Evolutionary conservation across 2,888 invertebrate species (phyloP), one percentile per base, ranked within the genome.

Genomic region (Eurytoma adleriae): DNA sequence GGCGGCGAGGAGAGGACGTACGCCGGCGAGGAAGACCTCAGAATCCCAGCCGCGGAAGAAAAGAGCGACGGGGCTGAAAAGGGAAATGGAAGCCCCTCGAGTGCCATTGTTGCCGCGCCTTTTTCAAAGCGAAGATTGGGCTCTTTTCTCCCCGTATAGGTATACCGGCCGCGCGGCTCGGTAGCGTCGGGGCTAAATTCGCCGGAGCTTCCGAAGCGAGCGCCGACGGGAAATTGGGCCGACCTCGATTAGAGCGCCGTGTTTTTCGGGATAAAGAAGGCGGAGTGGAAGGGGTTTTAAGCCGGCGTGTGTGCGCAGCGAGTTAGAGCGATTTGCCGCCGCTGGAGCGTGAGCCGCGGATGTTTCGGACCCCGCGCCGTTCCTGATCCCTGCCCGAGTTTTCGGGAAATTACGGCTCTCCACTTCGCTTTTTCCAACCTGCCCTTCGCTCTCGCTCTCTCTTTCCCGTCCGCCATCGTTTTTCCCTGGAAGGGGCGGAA

Each of bases 11-110:
- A 66, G 54, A 62, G 40, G 48, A 54, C 54, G 40, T 18, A 54
- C 54, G 54, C 54, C 14, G 14, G 14, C 54, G 4, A 13, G 54
- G 13, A 54, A 54, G 54, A n/a, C 54, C 54, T 13, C 54, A 40
- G 40, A 40, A 40, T 40, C n/a, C 54, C 54, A 16, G 54, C 54
- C n/a, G 40, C 40, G 30, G 30, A 54, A 73, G 52, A 52, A 24
- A 30, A 56, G 30, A 27, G n/a, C 14, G 56, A n/a, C 5, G 18
- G 30, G 30, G 18, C 16, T 18, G 70, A 57, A 40, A 20, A 80
- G 73, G 77, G 77, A 81, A 81, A 81, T 81, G 73, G 80, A 81
- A 81, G 78, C 80, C 70, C 54, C 70, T 81, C 74, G 78, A 78
- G 76, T 71, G 76, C 68, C 76, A 80, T 80, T 80, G 80, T 80